A percentile compares a stretch with the other conserved stretches of the same genome.
These are phyloP conservation scores for Lumbricus terrestris DNA, from an alignment of 2,888 invertebrate species.

Conservation along the genomic window DNA sequence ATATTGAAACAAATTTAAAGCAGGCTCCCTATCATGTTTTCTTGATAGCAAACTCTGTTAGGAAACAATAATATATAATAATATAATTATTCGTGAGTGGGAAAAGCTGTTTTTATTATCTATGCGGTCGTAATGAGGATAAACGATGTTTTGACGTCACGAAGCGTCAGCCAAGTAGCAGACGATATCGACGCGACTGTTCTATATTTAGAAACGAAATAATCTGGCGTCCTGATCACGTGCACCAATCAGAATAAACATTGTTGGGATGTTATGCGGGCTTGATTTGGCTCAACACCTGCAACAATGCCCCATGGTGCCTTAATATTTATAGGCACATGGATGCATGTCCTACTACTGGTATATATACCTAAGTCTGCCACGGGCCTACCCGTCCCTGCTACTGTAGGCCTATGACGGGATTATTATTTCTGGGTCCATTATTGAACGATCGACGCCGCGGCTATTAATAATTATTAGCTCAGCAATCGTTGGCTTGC, in stretches of 20 bases:
- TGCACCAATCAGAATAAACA: neutral
- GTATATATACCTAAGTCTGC: too few species aligned
- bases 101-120: neutral
- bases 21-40: too few species aligned
- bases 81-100: too few species aligned
- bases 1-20: neutral
- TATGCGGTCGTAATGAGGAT: neutral
- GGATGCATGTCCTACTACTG: neutral
- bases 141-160: neutral
- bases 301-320: neutral
- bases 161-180: neutral
- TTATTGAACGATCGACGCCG: neutral
- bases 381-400: neutral
- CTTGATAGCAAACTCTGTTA: neutral
- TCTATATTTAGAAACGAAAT: neutral
- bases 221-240: neutral
- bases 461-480: neutral
- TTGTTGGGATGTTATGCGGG: neutral
- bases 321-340: neutral
- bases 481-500: neutral
- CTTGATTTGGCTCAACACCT: neutral
- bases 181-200: neutral
- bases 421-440: neutral
- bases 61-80: too few species aligned
- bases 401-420: neutral